Evolutionary conservation across 2,113 vertebrate genomes (phyloP), one percentile per base, ranked within the genome.

Genomic region (Elgaria multicarinata): DNA sequence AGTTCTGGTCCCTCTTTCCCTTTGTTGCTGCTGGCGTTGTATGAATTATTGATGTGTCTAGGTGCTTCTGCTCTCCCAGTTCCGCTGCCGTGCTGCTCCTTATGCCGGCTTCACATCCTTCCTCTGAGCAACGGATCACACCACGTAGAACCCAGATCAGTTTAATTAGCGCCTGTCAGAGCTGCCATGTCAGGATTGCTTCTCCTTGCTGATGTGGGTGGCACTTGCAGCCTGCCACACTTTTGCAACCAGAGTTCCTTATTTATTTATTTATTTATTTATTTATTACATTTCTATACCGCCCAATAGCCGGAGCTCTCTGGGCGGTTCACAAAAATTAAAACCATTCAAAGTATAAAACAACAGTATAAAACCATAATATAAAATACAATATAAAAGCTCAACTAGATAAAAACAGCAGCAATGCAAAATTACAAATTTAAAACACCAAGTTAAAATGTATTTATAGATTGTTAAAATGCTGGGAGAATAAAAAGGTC

Each of bases 31-130:
- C 98, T 97, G 98, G 98, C 98, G 90, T 93, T 96, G 78, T 93
- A 98, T 99, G 93, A 98, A 99, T 99, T 98, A 99, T 99, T 98
- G 95, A 99, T 96, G 97, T 69, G 90, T 90, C 94, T 88, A 89
- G 97, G 96, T 97, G 97, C 97, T 97, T 97, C 96, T 62, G 95
- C 89, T 96, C 96, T 95, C 95, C 88, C 2, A 85, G 90, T 95
- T 93, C 96, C 97, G 96, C 91, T 4, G n/a, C 92, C 93, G 94
- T 10, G 69, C 91, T 2, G 93, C 90, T 94, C 94, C 92, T 83
- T 20, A 88, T 90, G 95, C 95, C 66, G 46, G 87, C 94, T 28
- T 90, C 39, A 39, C 95, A 90, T 96, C 95, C 96, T 95, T 96
- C 95, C 96, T 96, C 92, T 91, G 93, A 95, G 95, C 93, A 74